Evolutionary conservation across 2,797 vertebrate species (phyloP), one percentile per base, ranked within the genome.

Genomic region (Poecilia gillii): DNA sequence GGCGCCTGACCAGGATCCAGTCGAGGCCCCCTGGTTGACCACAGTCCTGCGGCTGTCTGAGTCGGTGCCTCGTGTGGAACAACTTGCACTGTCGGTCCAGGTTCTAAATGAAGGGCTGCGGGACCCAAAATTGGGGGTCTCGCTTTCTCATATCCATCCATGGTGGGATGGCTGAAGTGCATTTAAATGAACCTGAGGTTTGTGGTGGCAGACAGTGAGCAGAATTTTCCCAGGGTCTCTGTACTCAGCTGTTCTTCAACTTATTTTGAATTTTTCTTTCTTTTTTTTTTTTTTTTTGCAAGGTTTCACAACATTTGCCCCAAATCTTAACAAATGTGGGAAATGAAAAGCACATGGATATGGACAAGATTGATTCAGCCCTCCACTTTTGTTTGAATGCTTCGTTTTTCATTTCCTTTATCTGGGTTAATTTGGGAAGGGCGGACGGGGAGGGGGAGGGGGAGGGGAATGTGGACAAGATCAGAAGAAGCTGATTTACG

Each of bases 11-110:
- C 83, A 7, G 72, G 43, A 68, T 93, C 92, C 94, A 95, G 89
- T 77, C 78, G 87, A 91, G 93, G 88, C 85, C 92, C 86, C 83
- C 88, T 74, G 92, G 93, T 90, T 89, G 91, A 95, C 95, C 94
- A 89, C 95, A 94, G 93, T 92, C 93, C 93, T 91, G 88, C 75
- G 87, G 86, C 90, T 91, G 94, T 95, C 95, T 95, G 92, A 92
- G 93, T 89, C 87, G 77, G 75, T 84, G 90, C 84, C 86, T 85
- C 87, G 81, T 53, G 87, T 86, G 92, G 91, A 92, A 85, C 81
- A 77, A 89, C 83, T 86, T 7, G 57, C 62, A 81, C 66, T 73
- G 85, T 87, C 78, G 86, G 90, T 91, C 90, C 89, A 91, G 88
- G 90, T 84, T 91, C 82, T 84, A 95, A 95, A 95, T 95, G 93